These are phyloP conservation scores for Nycticorax nycticorax DNA, from an alignment of 2,113 vertebrate genomes.

Conservation along the genomic window DNA sequence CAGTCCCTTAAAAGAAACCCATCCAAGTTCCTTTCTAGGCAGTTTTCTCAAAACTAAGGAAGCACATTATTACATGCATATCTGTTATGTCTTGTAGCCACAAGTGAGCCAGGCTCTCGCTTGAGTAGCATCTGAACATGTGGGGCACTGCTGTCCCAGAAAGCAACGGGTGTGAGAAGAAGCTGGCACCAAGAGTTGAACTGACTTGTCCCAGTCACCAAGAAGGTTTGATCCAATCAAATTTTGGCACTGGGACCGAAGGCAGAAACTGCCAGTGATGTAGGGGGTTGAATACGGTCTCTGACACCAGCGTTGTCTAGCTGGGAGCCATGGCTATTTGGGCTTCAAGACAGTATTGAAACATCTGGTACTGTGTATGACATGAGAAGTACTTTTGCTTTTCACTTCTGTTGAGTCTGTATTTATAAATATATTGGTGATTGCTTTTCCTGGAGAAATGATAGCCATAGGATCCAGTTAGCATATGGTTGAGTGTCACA, in stretches of 20 bases:
- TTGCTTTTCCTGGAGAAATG: background rate
- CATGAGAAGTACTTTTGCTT: background rate
- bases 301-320: rapidly evolving
- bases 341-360: background rate
- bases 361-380: background rate
- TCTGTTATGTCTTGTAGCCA: background rate
- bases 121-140: background rate
- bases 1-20: background rate
- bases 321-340: background rate
- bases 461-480: background rate
- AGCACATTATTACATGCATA: background rate
- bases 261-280: background rate
- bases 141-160: background rate
- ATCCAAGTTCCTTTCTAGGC: conserved; percentile 13
- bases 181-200: background rate
- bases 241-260: background rate
- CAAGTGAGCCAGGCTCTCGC: background rate
- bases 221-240: background rate
- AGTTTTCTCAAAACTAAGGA: background rate
- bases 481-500: background rate
- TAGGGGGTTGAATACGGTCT: background rate
- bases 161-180: background rate
- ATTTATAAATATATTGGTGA: background rate
- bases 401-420: background rate
- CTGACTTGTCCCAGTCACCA: background rate